Percentiles rank a stretch among this genome's conserved stretches.
phyloP scores from a whole-genome alignment of 2,888 invertebrate genomes.

The Cantharis rustica region DNA sequence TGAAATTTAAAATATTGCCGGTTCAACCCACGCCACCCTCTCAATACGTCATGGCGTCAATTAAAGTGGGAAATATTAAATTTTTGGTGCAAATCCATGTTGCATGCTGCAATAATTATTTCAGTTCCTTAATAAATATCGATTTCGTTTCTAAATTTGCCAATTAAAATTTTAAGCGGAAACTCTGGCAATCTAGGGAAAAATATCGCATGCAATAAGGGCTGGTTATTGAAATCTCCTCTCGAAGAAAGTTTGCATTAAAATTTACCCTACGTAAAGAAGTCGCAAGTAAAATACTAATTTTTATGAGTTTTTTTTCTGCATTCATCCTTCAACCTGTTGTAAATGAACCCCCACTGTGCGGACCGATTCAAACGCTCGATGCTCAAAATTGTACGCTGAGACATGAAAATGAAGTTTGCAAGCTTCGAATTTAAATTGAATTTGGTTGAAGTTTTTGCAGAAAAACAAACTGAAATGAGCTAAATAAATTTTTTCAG shows the following conservation, averaged over 20 bases:
- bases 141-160: not conserved
- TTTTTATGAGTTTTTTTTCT: not conserved
- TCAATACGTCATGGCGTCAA: not conserved
- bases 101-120: not conserved
- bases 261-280: no score
- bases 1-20: slow-evolving; percentile 4
- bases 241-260: no score
- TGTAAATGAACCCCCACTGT: not conserved
- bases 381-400: not conserved
- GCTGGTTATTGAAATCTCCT: not conserved
- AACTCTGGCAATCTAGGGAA: not conserved
- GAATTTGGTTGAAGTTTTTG: not conserved
- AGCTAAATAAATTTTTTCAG: not conserved
- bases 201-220: not conserved
- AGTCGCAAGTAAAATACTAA: not conserved
- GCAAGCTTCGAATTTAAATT: not conserved
- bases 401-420: not conserved
- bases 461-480: not conserved
- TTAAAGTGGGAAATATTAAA: not conserved
- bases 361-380: no score
- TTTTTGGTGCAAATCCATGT: not conserved
- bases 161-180: not conserved
- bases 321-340: not conserved
- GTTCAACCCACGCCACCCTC: not conserved
- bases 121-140: not conserved